Conservation (phyloP, 1,140 invertebrate genomes). For the Drosophila prosaltans region DNA sequence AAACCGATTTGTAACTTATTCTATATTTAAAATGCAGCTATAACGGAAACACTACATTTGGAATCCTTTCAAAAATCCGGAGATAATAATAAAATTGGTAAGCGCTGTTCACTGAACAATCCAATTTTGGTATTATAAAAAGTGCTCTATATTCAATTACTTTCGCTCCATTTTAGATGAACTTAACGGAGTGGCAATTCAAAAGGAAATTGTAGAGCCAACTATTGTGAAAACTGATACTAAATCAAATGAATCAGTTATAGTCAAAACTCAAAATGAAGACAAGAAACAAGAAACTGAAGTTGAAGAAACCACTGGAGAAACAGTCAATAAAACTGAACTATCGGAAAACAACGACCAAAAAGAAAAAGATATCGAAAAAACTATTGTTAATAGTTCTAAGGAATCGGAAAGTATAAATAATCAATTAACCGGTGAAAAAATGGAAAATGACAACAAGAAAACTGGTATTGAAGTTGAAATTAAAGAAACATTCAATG, state of each 20-base stretch:
- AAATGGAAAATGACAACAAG: background rate
- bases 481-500: no score
- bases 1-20: background rate
- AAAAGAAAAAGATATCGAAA: background rate
- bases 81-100: background rate
- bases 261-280: background rate
- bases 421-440: background rate
- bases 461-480: background rate
- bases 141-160: background rate
- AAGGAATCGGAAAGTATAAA: background rate
- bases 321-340: background rate
- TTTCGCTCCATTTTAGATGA: slow-evolving; percentile 14
- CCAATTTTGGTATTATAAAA: background rate
- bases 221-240: no score
- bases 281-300: background rate
- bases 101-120: background rate
- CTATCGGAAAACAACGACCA: background rate
- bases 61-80: background rate
- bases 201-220: background rate
- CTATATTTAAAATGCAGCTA: background rate
- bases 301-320: background rate
- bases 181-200: background rate
- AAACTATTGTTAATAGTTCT: background rate
- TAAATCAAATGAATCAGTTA: background rate
- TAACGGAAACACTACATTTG: background rate